Base-by-base conservation (phyloP, 2,113 vertebrate genomes). In the Lucifuga dentata region DNA sequence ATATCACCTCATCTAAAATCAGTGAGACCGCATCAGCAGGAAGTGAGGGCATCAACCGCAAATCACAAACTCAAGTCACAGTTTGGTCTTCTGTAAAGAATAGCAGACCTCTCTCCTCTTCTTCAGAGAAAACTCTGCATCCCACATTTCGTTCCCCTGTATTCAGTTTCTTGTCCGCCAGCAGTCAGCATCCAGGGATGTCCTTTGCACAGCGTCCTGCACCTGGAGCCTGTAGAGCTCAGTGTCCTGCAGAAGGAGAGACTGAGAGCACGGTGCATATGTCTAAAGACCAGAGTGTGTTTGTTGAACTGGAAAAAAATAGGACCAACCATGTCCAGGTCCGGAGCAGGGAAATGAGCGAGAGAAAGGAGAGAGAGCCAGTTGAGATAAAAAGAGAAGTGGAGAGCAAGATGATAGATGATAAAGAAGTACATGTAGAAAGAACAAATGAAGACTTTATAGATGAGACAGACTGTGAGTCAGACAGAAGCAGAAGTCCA, bases 391-490 rank as follows among this genome's bases (percentile, higher is more conserved):
- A 80, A 48, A 68, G 70, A 64, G 81, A 81, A 80, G 58, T 35
- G 38, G 53, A 78, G 55, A 67, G 78, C 46, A 23, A 65, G 62
- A 71, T 68, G 49, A 68, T 76, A 66, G 75, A 72, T 53, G 56
- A 76, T 13, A 77, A 73, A 73, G 78, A 57, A 58, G 67, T 63
- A 16, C 72, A 81, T 57, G 63, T 66, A 56, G 73, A 59, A 51
- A 80, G 75, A 41, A 60, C 68, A 72, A 69, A 83, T 57, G 84
- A 91, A 55, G 83, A 86, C 33, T 90, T 86, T 89, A 44, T 93
- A 92, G 94, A 93, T 84, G 93, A 94, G 82, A 85, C 87, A 19
- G 90, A 90, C 83, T 88, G 90, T 69, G 91, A 95, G 73, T 86
- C 89, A 90, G 92, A 61, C 76, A 90, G 86, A 58, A 93, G 91